These are phyloP conservation scores for Dasyornis broadbenti DNA, from an alignment of 2,113 vertebrate species.

Conservation along the genomic window DNA sequence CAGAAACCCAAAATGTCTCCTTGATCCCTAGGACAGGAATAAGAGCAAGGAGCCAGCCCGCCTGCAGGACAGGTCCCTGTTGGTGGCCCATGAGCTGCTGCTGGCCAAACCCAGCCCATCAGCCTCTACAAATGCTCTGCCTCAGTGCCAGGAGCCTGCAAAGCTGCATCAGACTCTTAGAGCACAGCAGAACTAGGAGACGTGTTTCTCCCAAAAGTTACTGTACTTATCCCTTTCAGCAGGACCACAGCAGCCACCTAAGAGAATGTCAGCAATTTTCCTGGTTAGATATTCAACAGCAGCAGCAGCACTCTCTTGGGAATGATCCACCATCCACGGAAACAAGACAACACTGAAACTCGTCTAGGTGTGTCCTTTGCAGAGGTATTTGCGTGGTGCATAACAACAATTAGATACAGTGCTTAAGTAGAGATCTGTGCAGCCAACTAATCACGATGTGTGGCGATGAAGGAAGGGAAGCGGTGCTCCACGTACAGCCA, in stretches of 20 bases:
- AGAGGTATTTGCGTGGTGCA: neutral
- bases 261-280: neutral
- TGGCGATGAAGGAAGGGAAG: neutral
- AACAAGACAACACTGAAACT: neutral
- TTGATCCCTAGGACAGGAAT: neutral
- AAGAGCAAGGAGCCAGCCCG: neutral
- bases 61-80: neutral
- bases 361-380: neutral
- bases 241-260: neutral
- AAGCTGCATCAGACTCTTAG: neutral
- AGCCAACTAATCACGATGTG: rapidly evolving
- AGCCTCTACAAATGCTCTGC: too few relatives aligned
- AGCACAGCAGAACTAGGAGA: neutral
- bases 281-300: rapidly evolving
- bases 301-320: neutral
- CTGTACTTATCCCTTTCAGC: neutral
- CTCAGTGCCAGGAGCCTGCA: neutral
- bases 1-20: neutral
- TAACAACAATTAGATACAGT: neutral
- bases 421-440: neutral
- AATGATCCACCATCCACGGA: neutral
- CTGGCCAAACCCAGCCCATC: neutral
- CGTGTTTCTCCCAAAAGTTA: neutral
- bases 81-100: neutral
- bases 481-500: neutral